Evolutionary conservation across 2,888 invertebrate species (phyloP), one percentile per base, ranked within the genome.

Genomic region (Mellilla xanthometata): DNA sequence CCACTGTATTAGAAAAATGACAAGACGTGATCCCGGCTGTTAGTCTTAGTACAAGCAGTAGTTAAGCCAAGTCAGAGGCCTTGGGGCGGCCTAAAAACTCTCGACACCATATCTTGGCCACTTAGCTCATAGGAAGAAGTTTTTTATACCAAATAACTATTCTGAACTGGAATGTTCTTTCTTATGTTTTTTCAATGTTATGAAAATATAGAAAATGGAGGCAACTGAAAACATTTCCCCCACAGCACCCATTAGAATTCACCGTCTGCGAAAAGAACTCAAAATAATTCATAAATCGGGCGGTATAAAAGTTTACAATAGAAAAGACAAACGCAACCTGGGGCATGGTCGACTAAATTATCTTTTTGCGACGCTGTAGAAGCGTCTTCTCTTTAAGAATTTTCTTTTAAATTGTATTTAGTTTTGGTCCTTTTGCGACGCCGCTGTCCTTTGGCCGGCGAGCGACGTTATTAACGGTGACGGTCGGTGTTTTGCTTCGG

Each of bases 321-420:
- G 81, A 81, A 84, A 88, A 87, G 84, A 85, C 85, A 87, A 88
- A 86, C 84, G 76, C 67, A 65, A 60, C 81, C 77, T 68, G 62
- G 64, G 63, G 67, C 62, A 69, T 65, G 61, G 65, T 71, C 48
- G 39, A 48, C 54, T 81, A 78, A 83, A 87, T 88, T 87, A 85
- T 85, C 81, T 87, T 86, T 87, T 86, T 85, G 81, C 72, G 42
- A 13, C 23, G 39, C 35, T 67, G 56, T n/a, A n/a, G n/a, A 66
- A 72, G 67, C 80, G 76, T 86, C 85, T 82, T 82, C 79, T 86
- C 76, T 82, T 83, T 83, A 83, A 85, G 84, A 86, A 88, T 87
- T 86, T 86, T 76, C 80, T 85, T 85, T 85, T 81, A 87, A 87
- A 86, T 86, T 89, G 83, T 85, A 70, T 86, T 84, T 84, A 53